Conservation (phyloP, 2,888 invertebrate genomes). For the Myopa tessellatipennis region DNA sequence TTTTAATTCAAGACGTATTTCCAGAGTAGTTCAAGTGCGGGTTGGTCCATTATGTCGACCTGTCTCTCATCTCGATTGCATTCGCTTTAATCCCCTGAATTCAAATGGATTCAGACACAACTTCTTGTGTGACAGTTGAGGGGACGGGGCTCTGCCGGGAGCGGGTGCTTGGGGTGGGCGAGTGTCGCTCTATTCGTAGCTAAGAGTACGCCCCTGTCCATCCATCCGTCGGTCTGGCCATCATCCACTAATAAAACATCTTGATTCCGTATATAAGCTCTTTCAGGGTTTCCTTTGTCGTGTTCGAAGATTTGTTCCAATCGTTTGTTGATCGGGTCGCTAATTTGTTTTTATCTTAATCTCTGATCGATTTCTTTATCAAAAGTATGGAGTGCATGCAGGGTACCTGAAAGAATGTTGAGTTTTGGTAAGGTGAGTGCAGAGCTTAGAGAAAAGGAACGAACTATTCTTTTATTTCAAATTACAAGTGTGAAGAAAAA, state of each 20-base stretch:
- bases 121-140: background rate
- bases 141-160: too few species aligned
- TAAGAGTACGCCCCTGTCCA: background rate
- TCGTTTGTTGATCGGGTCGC: constrained; percentile 22
- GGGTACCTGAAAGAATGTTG: background rate
- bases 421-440: too few species aligned
- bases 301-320: constrained; percentile 15
- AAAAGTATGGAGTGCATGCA: background rate
- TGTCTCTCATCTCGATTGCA: background rate
- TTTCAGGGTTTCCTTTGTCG: constrained; percentile 1
- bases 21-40: background rate
- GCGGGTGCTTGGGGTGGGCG: too few species aligned
- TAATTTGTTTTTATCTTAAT: constrained; percentile 36
- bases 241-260: background rate
- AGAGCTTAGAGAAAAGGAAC: too few species aligned
- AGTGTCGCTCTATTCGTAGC: too few species aligned
- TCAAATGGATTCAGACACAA: constrained; percentile 1
- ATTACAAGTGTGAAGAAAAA: too few species aligned
- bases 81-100: constrained; percentile 2
- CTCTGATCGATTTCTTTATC: constrained; percentile 20
- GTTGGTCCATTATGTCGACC: background rate
- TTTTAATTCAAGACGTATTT: too few species aligned
- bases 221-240: background rate
- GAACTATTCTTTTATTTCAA: too few species aligned
- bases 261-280: background rate